Percentiles rank a stretch among this genome's conserved stretches.
phyloP scores from a whole-genome alignment of 2,888 invertebrate genomes.

The Drosophila paucipuncta region DNA sequence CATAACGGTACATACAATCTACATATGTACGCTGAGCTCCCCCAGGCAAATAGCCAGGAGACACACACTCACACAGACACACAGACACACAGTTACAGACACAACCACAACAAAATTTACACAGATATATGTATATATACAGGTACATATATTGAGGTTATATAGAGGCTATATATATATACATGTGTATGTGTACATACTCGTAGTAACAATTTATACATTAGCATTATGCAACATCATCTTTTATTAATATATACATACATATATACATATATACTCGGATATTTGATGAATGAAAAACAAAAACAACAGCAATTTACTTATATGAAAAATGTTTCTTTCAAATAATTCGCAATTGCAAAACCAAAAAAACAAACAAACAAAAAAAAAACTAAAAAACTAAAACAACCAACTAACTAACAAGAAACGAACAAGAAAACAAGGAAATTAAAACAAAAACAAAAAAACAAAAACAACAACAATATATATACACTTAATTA shows the following conservation, averaged over 20 bases:
- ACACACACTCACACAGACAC: conserved; percentile 22
- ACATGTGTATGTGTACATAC: conserved; percentile 51
- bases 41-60: conserved; percentile 31
- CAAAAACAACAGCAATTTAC: conserved; percentile 74
- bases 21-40: conserved; percentile 70
- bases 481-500: conserved; percentile 76
- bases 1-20: conserved; percentile 72
- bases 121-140: conserved; percentile 43
- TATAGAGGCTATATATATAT: conserved; percentile 40
- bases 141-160: conserved; percentile 49
- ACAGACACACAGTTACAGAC: conserved; percentile 12
- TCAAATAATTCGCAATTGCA: conserved; percentile 45
- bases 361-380: conserved; percentile 24
- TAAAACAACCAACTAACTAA: conserved; percentile 36
- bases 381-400: conserved; percentile 2
- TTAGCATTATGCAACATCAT: conserved; percentile 59
- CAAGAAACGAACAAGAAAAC: conserved; percentile 60
- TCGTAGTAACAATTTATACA: conserved; percentile 70
- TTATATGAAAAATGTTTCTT: conserved; percentile 66
- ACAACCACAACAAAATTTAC: conserved; percentile 11
- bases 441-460: conserved; percentile 45
- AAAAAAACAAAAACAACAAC: conserved; percentile 25
- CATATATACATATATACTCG: conserved; percentile 52
- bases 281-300: conserved; percentile 44
- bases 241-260: conserved; percentile 59